A percentile compares a stretch with the other conserved stretches of the same genome.
Conservation (phyloP, 2,113 vertebrate genomes). For the Istiophorus platypterus region DNA sequence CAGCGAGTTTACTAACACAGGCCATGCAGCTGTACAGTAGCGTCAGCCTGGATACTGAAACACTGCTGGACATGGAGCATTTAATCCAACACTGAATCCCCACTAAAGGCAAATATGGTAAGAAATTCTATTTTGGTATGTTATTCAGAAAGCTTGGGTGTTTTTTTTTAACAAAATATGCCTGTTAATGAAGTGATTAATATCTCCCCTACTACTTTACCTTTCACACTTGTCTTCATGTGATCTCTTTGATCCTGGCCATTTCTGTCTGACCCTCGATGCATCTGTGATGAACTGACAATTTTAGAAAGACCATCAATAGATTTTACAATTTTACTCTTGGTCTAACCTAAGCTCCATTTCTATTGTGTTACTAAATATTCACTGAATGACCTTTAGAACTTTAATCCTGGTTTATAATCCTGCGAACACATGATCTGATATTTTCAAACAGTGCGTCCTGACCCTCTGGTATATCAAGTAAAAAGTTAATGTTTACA, state of each 20-base stretch:
- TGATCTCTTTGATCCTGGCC: not conserved
- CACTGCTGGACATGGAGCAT: conserved; percentile 54
- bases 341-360: not conserved
- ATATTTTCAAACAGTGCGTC: not conserved
- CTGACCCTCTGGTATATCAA: not conserved
- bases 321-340: not conserved
- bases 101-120: conserved; percentile 70
- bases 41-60: conserved; percentile 34
- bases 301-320: not conserved
- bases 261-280: conserved; percentile 26
- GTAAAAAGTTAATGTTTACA: not conserved
- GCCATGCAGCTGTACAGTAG: conserved; percentile 27
- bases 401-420: not conserved
- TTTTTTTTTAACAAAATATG: not conserved
- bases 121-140: conserved; percentile 24
- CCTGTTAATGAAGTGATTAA: not conserved
- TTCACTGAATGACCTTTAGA: not conserved
- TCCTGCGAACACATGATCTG: not conserved
- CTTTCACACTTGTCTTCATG: not conserved
- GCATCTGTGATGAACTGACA: too few relatives aligned
- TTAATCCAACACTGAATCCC: conserved; percentile 25
- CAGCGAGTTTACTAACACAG: conserved; percentile 22
- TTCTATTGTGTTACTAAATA: not conserved
- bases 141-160: not conserved
- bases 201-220: not conserved